Conservation (phyloP, 2,797 vertebrate species). For the Crenuchus spilurus region DNA sequence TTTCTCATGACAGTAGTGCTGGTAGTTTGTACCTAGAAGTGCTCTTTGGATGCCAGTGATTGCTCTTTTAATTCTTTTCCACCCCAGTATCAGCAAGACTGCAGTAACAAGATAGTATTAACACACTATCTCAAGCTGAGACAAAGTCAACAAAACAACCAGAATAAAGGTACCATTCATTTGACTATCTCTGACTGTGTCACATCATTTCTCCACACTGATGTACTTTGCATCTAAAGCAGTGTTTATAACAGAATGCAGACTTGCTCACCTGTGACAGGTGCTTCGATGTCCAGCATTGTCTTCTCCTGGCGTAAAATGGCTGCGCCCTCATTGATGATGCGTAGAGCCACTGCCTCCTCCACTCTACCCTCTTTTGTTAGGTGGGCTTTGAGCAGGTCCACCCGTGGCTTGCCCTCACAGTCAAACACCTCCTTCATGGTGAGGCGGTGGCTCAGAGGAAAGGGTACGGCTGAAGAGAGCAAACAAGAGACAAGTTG, state of each 20-base stretch:
- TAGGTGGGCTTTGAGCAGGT: slow-evolving; percentile 83
- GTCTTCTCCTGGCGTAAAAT: slow-evolving; percentile 84
- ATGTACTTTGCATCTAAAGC: background rate
- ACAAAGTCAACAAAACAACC: background rate
- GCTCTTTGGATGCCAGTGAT: too few relatives aligned
- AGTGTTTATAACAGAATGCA: background rate
- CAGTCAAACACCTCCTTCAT: slow-evolving; percentile 86
- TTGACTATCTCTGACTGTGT: background rate
- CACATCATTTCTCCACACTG: background rate
- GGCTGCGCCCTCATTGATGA: slow-evolving; percentile 78
- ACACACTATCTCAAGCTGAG: background rate
- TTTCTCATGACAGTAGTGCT: slow-evolving; percentile 17
- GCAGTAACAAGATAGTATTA: background rate
- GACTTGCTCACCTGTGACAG: slow-evolving; percentile 77
- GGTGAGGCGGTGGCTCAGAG: slow-evolving; percentile 83
- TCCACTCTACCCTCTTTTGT: slow-evolving; percentile 85
- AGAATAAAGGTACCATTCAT: slow-evolving; percentile 2
- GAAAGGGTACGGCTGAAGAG: slow-evolving; percentile 80
- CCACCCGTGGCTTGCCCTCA: slow-evolving; percentile 81
- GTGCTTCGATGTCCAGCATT: slow-evolving; percentile 84
- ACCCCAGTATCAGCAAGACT: slow-evolving; percentile 3
- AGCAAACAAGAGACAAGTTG: slow-evolving; percentile 46
- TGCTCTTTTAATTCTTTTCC: too few relatives aligned
- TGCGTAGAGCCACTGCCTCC: slow-evolving; percentile 78
- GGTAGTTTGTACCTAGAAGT: background rate